Evolutionary conservation across 2,797 vertebrate genomes (phyloP), one percentile per base, ranked within the genome.

Genomic region (Sebastes elongatus): DNA sequence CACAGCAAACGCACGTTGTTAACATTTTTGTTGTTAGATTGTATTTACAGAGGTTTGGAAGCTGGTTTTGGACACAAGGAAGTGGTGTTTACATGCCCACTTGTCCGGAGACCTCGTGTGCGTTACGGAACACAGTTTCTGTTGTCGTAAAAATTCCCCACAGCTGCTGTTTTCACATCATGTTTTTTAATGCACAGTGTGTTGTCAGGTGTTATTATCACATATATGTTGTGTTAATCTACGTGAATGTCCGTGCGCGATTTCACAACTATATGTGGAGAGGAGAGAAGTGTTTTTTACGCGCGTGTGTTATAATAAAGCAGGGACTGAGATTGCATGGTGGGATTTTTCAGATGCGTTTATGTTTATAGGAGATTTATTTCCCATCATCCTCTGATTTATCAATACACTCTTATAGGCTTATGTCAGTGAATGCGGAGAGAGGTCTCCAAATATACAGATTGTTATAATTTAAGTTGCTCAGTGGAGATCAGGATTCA

Each of bases 31-130:
- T 32, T 46, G 65, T 55, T 18, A n/a, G 20, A 14, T 53, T 27
- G 56, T 60, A 60, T 81, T 90, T 70, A 35, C 65, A 59, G 57
- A 75, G 52, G 64, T 69, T 73, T n/a, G 30, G 30, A 25, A 25
- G 80, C 61, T 27, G 81, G 33, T 72, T 72, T 86, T 33, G 81
- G 67, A 83, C 80, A 60, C 77, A 2, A 79, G 71, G 80, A 87
- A 88, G 87, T 71, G 79, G 57, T 87, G 92, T 89, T 90, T 86
- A 89, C 90, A 84, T 60, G 10, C 42, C 59, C 82, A 78, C 84
- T 89, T 72, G 81, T 71, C 78, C 83, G 64, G 30, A 71, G 83
- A 91, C 85, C 89, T 89, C 87, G 89, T 92, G 92, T 81, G 88
- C 80, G 84, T 67, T n/a, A 20, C 46, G 72, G 56, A 74, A 64